These are phyloP conservation scores for Petrophora chlorosata DNA, from an alignment of 2,888 invertebrate genomes.

Conservation along the genomic window DNA sequence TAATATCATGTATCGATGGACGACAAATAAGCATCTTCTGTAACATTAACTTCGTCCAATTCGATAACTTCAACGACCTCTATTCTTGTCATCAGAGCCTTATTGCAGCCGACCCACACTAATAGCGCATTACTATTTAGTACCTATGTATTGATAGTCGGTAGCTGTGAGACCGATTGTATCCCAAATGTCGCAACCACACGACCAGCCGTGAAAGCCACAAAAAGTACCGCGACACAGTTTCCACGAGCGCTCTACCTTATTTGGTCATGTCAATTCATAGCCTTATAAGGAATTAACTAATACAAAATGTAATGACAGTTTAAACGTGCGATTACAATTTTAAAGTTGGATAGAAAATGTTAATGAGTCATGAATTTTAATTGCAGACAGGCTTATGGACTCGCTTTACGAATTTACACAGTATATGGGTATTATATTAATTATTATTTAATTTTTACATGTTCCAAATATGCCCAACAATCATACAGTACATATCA, in stretches of 20 bases:
- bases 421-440: too few species aligned
- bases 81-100: neutral
- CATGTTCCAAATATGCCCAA: too few species aligned
- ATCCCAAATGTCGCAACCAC: conserved; percentile 48
- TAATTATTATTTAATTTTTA: too few species aligned
- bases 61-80: neutral
- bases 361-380: conserved; percentile 15
- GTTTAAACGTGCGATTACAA: conserved; percentile 37
- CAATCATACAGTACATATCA: too few species aligned
- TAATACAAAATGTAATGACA: conserved; percentile 47
- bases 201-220: conserved; percentile 47
- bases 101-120: too few species aligned
- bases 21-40: too few species aligned
- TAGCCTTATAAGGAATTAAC: conserved; percentile 47
- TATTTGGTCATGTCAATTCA: conserved; percentile 59
- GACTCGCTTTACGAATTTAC: too few species aligned
- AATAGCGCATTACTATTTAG: neutral
- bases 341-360: conserved; percentile 34
- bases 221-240: conserved; percentile 62
- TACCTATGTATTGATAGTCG: neutral
- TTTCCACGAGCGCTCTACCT: conserved; percentile 64
- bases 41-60: too few species aligned
- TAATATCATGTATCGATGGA: too few species aligned
- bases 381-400: too few species aligned
- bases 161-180: conserved; percentile 29